Evolutionary conservation across 2,113 vertebrate genomes (phyloP).

Genomic region (Mustelus asterias): DNA sequence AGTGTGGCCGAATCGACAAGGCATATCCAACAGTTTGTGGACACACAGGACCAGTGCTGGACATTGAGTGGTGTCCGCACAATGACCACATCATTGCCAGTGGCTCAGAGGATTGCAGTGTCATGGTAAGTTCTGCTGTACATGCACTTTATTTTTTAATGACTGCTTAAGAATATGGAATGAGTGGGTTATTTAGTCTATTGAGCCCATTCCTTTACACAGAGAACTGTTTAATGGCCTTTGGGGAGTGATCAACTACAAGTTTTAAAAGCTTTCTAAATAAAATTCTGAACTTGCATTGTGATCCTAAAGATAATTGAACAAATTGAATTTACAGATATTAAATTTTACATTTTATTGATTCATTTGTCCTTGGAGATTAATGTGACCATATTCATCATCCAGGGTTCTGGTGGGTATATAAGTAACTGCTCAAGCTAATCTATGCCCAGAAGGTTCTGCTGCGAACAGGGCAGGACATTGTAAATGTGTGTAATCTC

Average conservation of each 20-base stretch:
- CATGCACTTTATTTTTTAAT: background rate
- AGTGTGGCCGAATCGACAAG: constrained; percentile 93
- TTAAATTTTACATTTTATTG: background rate
- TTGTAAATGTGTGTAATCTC: background rate
- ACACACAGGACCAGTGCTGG: constrained; percentile 90
- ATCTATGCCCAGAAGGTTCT: no score
- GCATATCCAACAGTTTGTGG: constrained; percentile 93
- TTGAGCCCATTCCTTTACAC: background rate
- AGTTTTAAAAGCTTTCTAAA: background rate
- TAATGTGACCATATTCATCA: no score
- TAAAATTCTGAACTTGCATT: background rate
- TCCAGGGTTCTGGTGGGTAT: no score
- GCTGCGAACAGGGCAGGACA: no score
- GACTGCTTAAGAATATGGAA: background rate
- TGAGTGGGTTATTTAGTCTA: background rate
- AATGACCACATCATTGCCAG: constrained; percentile 95
- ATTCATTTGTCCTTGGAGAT: no score
- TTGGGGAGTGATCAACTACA: background rate
- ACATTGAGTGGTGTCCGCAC: constrained; percentile 96
- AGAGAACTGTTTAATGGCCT: background rate
- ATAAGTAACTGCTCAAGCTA: no score
- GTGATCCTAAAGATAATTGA: background rate
- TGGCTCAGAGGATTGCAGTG: constrained; percentile 87
- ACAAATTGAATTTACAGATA: background rate
- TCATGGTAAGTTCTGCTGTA: constrained; percentile 70